Evolutionary conservation across 2,888 invertebrate genomes (phyloP), one percentile per base, ranked within the genome.

Genomic region (Scaptodrosophila latifasciaeformis): DNA sequence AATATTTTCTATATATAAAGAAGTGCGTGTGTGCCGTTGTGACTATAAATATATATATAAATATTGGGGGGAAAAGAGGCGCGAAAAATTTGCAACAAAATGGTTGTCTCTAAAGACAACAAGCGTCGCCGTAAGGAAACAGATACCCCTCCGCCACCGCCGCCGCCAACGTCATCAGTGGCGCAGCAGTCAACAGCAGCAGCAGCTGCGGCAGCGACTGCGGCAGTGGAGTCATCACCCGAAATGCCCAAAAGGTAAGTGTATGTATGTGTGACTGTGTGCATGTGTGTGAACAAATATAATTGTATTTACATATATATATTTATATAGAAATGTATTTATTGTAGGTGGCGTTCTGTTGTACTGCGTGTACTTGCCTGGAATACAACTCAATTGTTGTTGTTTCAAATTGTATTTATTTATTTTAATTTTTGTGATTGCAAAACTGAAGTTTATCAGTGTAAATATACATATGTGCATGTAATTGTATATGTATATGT

Each of bases 51-150:
- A 49, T 0, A 40, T n/a, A 40, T 2, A 45, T 42, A 31, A 60
- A 54, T 65, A 57, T 68, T 69, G 60, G 57, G 50, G 59, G 60
- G 65, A 74, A 66, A 69, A 74, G 72, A 81, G 79, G 72, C 72
- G 72, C 81, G 71, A 74, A 74, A 72, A 78, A 49, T 67, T 75
- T 44, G 71, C 72, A 50, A 72, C 74, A 80, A 84, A 82, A 86
- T 86, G 86, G 86, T 86, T 78, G 86, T 87, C 64, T 86, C 86
- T 49, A 85, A 85, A 84, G 85, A 85, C 71, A 82, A 82, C 75
- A 86, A 86, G 82, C 85, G 83, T 66, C 85, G 84, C 59, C 76
- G 85, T 62, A 85, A 85, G 78, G 85, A 86, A 66, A 68, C 80
- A 9, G 75, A 76, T 59, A 81, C 75, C 37, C 75, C 72, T 45